A percentile compares a stretch with the other conserved stretches of the same genome.
These are phyloP conservation scores for Tenthredo notha DNA, from an alignment of 2,888 invertebrate species.

Conservation along the genomic window DNA sequence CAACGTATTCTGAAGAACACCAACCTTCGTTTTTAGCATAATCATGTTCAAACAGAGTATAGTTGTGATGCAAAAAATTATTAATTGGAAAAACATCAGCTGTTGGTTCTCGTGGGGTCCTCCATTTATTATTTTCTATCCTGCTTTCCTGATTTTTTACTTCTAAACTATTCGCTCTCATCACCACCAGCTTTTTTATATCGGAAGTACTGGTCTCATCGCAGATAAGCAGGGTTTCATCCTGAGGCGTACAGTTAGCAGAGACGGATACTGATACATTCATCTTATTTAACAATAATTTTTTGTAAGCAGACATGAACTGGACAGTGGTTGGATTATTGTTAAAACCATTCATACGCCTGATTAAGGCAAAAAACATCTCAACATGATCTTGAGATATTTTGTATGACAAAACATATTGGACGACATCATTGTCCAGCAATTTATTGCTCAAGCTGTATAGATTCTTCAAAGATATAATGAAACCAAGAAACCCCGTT, in stretches of 20 bases:
- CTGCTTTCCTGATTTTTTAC: no score
- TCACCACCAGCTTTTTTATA: no score
- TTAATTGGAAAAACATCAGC: no score
- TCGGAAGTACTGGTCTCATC: no score
- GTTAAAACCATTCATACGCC: not conserved
- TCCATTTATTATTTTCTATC: no score
- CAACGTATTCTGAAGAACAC: conserved; percentile 47
- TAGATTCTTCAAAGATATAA: not conserved
- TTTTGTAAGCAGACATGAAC: not conserved
- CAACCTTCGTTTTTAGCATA: conserved; percentile 36
- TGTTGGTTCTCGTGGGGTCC: no score
- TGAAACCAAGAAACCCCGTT: not conserved
- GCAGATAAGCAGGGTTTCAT: no score
- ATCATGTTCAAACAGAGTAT: not conserved
- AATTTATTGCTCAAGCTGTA: not conserved
- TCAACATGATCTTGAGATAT: no score
- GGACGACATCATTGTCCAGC: not conserved
- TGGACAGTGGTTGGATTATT: not conserved
- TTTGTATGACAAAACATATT: not conserved
- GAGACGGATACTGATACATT: no score
- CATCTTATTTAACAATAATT: not conserved
- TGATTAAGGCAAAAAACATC: not conserved
- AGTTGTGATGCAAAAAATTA: no score
- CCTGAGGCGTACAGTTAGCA: no score
- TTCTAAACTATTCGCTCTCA: no score